Conservation (phyloP, 2,888 invertebrate genomes). For the Aporophyla nigra region DNA sequence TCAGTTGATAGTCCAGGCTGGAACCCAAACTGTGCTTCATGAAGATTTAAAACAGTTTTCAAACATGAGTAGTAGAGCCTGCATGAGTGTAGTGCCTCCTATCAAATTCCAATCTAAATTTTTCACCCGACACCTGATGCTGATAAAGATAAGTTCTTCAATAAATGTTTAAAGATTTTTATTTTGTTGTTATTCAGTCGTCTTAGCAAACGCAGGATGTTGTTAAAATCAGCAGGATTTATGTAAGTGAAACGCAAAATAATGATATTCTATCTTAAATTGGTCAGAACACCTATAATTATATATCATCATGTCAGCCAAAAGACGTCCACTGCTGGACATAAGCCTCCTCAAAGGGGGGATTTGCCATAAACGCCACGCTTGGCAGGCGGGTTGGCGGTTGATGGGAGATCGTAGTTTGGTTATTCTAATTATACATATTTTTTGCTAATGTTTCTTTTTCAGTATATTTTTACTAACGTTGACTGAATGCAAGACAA, state of each 20-base stretch:
- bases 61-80: no score
- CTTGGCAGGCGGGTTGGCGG: no score
- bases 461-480: conserved; percentile 26
- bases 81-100: background rate
- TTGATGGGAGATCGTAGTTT: no score
- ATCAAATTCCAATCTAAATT: background rate
- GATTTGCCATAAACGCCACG: no score
- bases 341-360: no score
- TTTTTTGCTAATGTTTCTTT: background rate
- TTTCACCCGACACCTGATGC: conserved; percentile 15
- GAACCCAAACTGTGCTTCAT: no score
- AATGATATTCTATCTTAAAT: no score
- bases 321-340: no score
- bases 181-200: conserved; percentile 8
- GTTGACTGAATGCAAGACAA: conserved; percentile 19
- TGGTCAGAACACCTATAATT: background rate
- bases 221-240: conserved; percentile 14
- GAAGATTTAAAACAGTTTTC: no score
- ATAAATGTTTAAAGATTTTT: conserved; percentile 3
- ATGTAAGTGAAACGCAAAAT: conserved; percentile 23
- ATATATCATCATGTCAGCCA: no score
- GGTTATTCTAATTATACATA: background rate
- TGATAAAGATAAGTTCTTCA: conserved; percentile 18
- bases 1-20: no score
- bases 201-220: conserved; percentile 21